Percentiles rank a stretch among this genome's conserved stretches.
Evolutionary conservation across 2,113 vertebrate species (phyloP).

Genomic region (Elachura formosa): DNA sequence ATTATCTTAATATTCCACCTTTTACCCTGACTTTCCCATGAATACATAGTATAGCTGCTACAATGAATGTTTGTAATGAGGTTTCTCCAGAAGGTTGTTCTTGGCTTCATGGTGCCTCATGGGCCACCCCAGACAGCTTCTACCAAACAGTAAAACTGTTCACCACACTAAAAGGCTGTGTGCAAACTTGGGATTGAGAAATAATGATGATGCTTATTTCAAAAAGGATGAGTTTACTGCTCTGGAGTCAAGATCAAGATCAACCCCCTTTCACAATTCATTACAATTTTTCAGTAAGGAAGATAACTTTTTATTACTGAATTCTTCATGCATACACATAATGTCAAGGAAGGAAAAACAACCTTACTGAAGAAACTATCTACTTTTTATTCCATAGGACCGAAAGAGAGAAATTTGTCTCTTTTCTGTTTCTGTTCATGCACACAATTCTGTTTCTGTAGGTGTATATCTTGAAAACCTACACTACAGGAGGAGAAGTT

Average conservation of each 20-base stretch:
- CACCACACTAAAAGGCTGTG: not conserved
- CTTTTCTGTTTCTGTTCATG: not conserved
- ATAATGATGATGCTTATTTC: not conserved
- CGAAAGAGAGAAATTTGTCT: not conserved
- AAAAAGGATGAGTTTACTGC: not conserved
- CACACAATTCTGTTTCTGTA: not conserved
- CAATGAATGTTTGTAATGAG: not conserved
- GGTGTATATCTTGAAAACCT: not conserved
- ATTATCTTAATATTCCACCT: not conserved
- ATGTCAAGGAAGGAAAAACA: not conserved
- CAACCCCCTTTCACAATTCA: not conserved
- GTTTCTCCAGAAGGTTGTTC: not conserved
- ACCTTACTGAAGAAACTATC: not conserved
- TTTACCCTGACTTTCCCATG: not conserved
- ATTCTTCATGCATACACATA: not conserved
- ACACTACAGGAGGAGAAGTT: not conserved
- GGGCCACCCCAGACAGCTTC: not conserved
- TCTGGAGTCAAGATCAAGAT: not conserved
- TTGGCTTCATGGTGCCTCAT: not conserved
- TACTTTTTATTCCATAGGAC: not conserved
- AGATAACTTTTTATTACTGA: not conserved
- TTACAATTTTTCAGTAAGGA: not conserved
- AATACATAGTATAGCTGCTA: not conserved
- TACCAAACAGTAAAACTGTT: not conserved
- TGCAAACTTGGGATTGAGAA: not conserved